phyloP scores from a whole-genome alignment of 2,113 vertebrate species.

The Eulacestoma nigropectus region DNA sequence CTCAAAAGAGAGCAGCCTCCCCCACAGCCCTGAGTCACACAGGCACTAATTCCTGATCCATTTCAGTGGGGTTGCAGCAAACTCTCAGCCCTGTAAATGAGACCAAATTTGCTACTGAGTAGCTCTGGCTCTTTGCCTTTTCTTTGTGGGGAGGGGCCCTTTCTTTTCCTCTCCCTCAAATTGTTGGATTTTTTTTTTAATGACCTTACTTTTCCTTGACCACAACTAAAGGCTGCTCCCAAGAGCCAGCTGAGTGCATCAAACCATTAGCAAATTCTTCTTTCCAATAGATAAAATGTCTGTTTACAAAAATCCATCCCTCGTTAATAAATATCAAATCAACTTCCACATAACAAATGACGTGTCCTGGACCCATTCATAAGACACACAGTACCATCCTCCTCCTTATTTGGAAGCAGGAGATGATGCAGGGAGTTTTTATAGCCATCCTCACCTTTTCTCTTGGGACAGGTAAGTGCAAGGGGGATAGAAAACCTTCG shows the following conservation, averaged over 20 bases:
- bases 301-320: background rate
- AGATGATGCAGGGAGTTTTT: conserved; percentile 2
- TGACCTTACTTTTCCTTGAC: background rate
- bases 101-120: background rate
- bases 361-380: background rate
- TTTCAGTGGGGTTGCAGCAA: background rate
- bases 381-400: background rate
- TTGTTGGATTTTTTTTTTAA: background rate
- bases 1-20: background rate
- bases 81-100: background rate
- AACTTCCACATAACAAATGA: background rate
- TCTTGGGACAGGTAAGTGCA: conserved; percentile 31
- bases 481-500: background rate
- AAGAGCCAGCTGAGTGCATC: conserved; percentile 39
- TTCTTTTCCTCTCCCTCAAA: background rate
- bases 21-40: background rate
- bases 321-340: conserved; percentile 28
- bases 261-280: conserved; percentile 46
- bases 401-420: background rate
- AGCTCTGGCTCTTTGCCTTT: background rate
- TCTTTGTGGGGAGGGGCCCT: background rate
- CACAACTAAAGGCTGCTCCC: conserved; percentile 10
- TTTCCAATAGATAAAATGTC: background rate
- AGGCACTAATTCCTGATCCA: background rate
- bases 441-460: conserved; percentile 33